phyloP scores from a whole-genome alignment of 2,113 vertebrate species.

The Ceyx cyanopectus region DNA sequence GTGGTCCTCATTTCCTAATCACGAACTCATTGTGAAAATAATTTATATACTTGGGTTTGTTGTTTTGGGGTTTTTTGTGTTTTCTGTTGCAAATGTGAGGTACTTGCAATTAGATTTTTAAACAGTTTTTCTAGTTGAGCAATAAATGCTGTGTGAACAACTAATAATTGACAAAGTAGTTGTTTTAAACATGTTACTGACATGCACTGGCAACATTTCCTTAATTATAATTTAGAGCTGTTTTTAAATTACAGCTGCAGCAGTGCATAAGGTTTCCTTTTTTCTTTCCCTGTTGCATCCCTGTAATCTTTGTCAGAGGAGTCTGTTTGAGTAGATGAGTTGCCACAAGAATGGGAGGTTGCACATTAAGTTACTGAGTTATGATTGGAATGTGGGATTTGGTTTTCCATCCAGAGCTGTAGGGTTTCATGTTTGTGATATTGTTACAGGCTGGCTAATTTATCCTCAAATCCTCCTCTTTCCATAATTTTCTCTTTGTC shows the following conservation, averaged over 20 bases:
- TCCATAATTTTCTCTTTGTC: neutral
- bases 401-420: neutral
- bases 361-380: neutral
- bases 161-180: neutral
- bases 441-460: conserved; percentile 16
- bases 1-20: neutral
- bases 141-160: neutral
- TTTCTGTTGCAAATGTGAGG: neutral
- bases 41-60: neutral
- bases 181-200: neutral
- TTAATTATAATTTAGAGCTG: neutral
- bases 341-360: neutral
- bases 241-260: neutral
- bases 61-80: neutral
- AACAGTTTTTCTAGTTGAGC: neutral
- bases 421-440: neutral
- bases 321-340: neutral
- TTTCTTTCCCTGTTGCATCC: neutral
- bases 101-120: neutral
- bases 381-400: neutral
- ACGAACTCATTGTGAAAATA: neutral
- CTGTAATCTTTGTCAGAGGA: neutral
- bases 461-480: neutral
- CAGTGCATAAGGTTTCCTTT: neutral
- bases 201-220: neutral